Base-by-base conservation (phyloP, 2,113 vertebrate genomes). In the Anser brachyrhynchus region DNA sequence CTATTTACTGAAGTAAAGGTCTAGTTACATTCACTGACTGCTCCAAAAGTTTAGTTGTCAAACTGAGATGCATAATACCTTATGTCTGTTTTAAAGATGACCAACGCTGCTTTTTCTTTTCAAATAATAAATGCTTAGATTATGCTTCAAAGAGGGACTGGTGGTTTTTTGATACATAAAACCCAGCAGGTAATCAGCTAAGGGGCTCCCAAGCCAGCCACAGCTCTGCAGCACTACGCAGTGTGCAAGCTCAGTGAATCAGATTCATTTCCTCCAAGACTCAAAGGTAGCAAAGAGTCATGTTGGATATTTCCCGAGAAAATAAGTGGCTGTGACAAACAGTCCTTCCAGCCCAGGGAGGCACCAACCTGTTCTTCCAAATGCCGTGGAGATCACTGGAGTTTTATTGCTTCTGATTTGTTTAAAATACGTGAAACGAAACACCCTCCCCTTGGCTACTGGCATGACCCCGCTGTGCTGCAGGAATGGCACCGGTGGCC, bases 361-460 rank as follows among this genome's bases (percentile, higher is more conserved):
- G 52, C 35, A 74, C 65, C 81, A 28, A 51, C 46, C 31, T 67
- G 26, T 41, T 74, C 70, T 62, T 84, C 57, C 77, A 70, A 81
- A 78, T 10, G 44, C 65, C 81, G 17, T 54, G 17, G 31, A 37
- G 51, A 87, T 89, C 73, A 13, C 37, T 33, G 58, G 9, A 44
- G 10, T 58, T 86, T 76, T 44, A 35, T 49, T 12, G 22, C 37
- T 76, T 72, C 62, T 79, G 25, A 74, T 69, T 29, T 59, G 44
- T 71, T 77, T 67, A 74, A 87, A 94, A 64, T 4, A 23, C 46
- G 2, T 25, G 54, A 49, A 72, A 33, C 12, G 25, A 76, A 87
- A 67, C 6, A 67, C 3, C 46, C 72, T 37, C 19, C 26, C 0
- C 0, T 3, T 49, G 77, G 28, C 23, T n/a, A 69, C 26, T 25